Base-by-base conservation (phyloP, 1,140 invertebrate genomes). In the Saccostrea cuccullata region DNA sequence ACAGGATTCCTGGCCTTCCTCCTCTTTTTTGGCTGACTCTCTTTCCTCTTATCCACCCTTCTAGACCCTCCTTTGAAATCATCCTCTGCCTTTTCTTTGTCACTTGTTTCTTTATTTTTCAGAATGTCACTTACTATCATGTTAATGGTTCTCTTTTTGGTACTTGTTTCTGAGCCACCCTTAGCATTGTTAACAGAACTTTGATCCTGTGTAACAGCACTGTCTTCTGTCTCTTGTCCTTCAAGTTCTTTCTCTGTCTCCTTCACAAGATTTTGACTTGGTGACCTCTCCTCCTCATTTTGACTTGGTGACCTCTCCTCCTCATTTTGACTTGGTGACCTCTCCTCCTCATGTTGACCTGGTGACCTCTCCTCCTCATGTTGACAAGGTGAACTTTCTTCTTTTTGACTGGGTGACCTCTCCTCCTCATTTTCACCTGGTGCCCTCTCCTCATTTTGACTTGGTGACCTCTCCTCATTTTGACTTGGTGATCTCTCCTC, bases 11-110 rank as follows among this genome's bases (percentile, higher is more conserved):
- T 77, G 26, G 70, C 70, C 15, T 77, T 77, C 30, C 70, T 36
- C 12, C 70, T 77, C 70, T 77, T 77, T 36, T 77, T 77, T 77
- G 70, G 70, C 15, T 77, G 70, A 77, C 26, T 77, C 13, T 77
- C 70, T 36, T 36, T 77, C 70, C 70, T 36, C 11, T 2, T 77
- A 30, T 77, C 70, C 26, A 15, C 26, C 12, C 26, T 30, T 11
- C 70, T 11, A 30, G 70, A 36, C 15, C 9, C 30, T 0, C 30
- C 70, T 77, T 77, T 77, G 11, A 11, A 36, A 17, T 30, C 8
- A 40, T 77, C 70, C 11, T 77, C 70, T 30, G 70, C 23, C 15
- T 77, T 77, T 40, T 77, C 70, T 26, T 77, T 77, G 26, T 77
- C 70, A 26, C 12, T 36, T 77, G 70, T 77, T 77, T 77, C 70